Evolutionary conservation across 2,797 vertebrate genomes (phyloP).

Genomic region (Masticophis lateralis): DNA sequence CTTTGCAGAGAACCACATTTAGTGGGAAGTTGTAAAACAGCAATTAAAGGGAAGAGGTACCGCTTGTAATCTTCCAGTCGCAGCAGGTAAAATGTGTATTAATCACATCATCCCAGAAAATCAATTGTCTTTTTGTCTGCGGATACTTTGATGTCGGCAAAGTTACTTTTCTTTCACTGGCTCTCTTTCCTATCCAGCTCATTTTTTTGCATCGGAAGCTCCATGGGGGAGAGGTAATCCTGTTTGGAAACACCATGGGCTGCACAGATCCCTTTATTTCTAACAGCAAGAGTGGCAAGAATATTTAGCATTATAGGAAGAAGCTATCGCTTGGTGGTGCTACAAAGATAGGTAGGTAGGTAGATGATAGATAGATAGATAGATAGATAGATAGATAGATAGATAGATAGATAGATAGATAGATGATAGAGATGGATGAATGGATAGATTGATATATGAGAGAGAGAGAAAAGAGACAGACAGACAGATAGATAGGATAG

Average conservation of each 20-base stretch:
- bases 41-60: background rate
- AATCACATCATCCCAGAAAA: background rate
- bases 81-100: background rate
- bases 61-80: background rate
- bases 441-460: too few species aligned
- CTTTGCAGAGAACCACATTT: background rate
- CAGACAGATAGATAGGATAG: too few species aligned
- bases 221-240: background rate
- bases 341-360: too few species aligned
- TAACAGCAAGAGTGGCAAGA: background rate
- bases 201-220: background rate
- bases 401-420: too few species aligned
- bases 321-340: background rate
- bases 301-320: background rate
- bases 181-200: background rate
- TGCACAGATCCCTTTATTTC: background rate
- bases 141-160: background rate
- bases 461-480: too few species aligned
- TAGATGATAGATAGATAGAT: too few species aligned
- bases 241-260: background rate
- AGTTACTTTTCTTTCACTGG: background rate
- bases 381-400: too few species aligned
- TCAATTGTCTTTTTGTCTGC: background rate
- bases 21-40: background rate
- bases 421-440: too few species aligned